Evolutionary conservation across 1,140 invertebrate species (phyloP).

Genomic region (Hycleus phaleratus): DNA sequence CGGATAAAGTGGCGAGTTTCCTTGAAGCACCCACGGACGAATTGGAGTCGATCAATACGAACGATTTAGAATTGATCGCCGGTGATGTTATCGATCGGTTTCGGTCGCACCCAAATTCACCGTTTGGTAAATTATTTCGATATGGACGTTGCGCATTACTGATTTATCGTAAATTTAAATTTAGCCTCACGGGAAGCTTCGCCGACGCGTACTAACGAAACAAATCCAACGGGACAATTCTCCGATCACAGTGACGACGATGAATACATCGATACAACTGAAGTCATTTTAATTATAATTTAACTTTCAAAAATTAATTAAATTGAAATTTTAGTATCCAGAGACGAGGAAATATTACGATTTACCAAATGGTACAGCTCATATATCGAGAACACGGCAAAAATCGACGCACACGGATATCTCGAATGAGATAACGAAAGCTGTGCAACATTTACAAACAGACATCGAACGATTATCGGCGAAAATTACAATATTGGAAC

Average conservation of each 20-base stretch:
- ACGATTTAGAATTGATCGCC: conserved; percentile 65
- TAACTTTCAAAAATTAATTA: neutral
- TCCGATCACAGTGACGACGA: conserved; percentile 63
- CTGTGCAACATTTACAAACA: conserved; percentile 40
- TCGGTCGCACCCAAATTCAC: conserved; percentile 58
- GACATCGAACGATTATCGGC: conserved; percentile 42
- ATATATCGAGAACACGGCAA: conserved; percentile 26
- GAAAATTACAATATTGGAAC: conserved; percentile 40
- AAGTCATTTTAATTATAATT: conserved; percentile 42
- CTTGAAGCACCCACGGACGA: conserved; percentile 57
- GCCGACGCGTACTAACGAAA: conserved; percentile 45
- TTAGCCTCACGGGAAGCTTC: conserved; percentile 54
- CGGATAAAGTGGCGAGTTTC: conserved; percentile 71
- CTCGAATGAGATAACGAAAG: conserved; percentile 40
- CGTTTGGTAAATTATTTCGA: conserved; percentile 43
- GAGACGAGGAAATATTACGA: conserved; percentile 23
- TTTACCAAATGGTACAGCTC: conserved; percentile 23
- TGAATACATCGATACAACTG: conserved; percentile 69
- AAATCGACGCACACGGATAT: conserved; percentile 30
- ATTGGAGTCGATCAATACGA: conserved; percentile 53
- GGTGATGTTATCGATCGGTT: conserved; percentile 63
- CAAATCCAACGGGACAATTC: conserved; percentile 50
- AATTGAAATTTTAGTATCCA: conserved; percentile 21
- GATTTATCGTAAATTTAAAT: neutral
- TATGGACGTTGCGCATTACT: neutral